These are phyloP conservation scores for Eupithecia inturbata DNA, from an alignment of 2,888 invertebrate genomes.

Conservation along the genomic window DNA sequence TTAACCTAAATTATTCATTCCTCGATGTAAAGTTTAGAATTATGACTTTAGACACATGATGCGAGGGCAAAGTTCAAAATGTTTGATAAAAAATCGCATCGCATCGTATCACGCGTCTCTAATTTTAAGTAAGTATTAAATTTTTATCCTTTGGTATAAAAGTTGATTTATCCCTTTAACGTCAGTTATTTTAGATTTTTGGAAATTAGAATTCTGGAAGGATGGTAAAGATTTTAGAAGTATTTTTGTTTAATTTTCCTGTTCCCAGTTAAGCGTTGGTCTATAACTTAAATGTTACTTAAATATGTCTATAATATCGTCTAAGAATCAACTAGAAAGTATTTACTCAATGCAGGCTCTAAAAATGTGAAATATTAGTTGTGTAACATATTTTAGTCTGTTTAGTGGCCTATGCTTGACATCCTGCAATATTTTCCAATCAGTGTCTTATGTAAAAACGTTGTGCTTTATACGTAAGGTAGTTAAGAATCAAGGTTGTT, in stretches of 20 bases:
- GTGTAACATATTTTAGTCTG: background rate
- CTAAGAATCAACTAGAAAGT: background rate
- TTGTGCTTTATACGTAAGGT: constrained; percentile 69
- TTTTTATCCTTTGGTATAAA: background rate
- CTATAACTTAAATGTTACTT: background rate
- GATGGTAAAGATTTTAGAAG: background rate
- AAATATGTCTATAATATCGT: background rate
- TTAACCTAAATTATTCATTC: background rate
- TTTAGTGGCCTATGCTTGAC: constrained; percentile 34
- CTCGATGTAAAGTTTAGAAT: background rate
- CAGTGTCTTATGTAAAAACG: constrained; percentile 73
- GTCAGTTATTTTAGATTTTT: background rate
- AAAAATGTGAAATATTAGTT: background rate
- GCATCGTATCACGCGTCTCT: background rate
- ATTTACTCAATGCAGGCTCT: background rate
- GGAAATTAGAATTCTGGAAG: background rate
- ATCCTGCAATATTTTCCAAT: constrained; percentile 66
- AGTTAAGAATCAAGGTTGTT: constrained; percentile 48
- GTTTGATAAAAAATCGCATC: background rate
- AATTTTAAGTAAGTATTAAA: background rate
- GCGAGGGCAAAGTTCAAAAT: background rate
- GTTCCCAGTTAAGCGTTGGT: background rate
- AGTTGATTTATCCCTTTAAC: background rate
- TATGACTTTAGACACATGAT: background rate
- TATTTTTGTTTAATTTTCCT: background rate